Evolutionary conservation across 2,113 vertebrate genomes (phyloP), one percentile per base, ranked within the genome.

Genomic region (Thinocorus orbignyianus): DNA sequence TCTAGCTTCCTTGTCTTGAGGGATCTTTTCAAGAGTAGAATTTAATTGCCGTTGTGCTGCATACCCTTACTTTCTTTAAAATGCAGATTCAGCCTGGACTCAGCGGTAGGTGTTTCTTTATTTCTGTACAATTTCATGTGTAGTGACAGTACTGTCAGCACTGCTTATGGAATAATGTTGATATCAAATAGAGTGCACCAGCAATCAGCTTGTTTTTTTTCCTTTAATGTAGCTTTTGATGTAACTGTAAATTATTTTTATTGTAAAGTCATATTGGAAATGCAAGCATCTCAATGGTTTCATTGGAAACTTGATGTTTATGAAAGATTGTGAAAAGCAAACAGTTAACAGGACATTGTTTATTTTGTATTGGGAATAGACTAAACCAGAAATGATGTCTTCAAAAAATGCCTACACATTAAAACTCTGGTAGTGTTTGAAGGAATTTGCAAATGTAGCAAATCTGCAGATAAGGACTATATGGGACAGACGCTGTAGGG

Each of bases 71-170:
- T 37, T 91, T 81, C 69, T 30, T 13, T 23, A 87, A 77, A 65
- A 70, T n/a, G 42, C 37, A 71, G 18, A 78, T 90, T 78, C 64
- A 70, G 33, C 42, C 68, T 81, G 39, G 42, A 86, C 78, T 86
- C 68, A 81, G 30, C 0, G 0, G 19, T 89, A 69, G 0, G 0
- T 82, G 58, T 66, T 92, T 83, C 37, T 88, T 86, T 48, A 61
- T 66, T 94, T 94, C 74, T 88, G n/a, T 68, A 60, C 74, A 30
- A 52, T 78, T 77, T 93, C 54, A 31, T 42, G 5, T 66, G 35
- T 78, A 86, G 46, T 86, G 76, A 95, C 82, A 92, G 73, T 84
- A 70, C 64, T 86, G 79, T 86, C 95, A 92, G 72, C 31, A 49
- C 37, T 83, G 60, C 71, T 77, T 94, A 48, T 35, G 81, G 49